Conservation (phyloP, 1,140 invertebrate genomes). For the Aphis gossypii region DNA sequence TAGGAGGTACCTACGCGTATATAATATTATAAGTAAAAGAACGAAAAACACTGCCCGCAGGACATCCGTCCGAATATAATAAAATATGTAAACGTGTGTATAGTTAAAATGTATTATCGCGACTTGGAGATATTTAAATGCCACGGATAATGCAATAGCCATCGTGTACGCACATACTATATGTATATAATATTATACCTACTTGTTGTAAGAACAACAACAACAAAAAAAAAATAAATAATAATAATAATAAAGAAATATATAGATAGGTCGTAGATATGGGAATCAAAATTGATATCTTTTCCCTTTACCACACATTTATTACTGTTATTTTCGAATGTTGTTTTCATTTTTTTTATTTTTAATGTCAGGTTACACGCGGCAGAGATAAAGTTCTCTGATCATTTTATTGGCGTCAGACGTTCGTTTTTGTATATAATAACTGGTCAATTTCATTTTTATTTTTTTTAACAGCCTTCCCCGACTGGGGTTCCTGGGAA, state of each 20-base stretch:
- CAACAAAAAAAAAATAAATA: constrained; percentile 24
- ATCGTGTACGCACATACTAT: background rate
- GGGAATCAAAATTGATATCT: constrained; percentile 57
- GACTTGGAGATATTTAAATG: constrained; percentile 57
- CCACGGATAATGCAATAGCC: constrained; percentile 7
- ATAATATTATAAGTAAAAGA: constrained; percentile 34
- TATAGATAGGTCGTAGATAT: constrained; percentile 53
- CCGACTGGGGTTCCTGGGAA: constrained; percentile 38
- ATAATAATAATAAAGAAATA: constrained; percentile 27
- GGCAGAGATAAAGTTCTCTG: constrained; percentile 56
- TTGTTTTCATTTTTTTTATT: constrained; percentile 37
- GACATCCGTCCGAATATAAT: constrained; percentile 17
- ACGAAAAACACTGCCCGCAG: constrained; percentile 6
- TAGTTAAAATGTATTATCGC: constrained; percentile 58
- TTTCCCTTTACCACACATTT: constrained; percentile 42
- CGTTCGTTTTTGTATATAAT: constrained; percentile 35
- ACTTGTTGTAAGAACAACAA: background rate
- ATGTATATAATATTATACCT: background rate
- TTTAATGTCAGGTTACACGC: constrained; percentile 56
- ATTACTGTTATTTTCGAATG: constrained; percentile 58
- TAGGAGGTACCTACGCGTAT: background rate
- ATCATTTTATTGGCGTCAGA: constrained; percentile 57
- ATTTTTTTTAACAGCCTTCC: constrained; percentile 22
- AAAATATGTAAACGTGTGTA: constrained; percentile 6
- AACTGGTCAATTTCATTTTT: constrained; percentile 50